Evolutionary conservation across 1,140 invertebrate genomes (phyloP).

Genomic region (Orussus abietinus): DNA sequence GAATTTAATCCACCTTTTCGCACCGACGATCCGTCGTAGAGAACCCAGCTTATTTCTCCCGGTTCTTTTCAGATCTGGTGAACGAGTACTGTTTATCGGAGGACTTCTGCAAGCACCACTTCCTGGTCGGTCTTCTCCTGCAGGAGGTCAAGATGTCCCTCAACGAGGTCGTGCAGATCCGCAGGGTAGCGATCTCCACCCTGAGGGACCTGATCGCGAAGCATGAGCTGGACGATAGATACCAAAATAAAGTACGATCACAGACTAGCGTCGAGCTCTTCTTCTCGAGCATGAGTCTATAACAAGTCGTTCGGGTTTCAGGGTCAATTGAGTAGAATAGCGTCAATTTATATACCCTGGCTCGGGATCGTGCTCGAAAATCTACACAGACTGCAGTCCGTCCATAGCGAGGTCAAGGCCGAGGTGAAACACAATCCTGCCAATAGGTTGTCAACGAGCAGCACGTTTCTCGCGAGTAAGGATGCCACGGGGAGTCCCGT

Average conservation of each 20-base stretch:
- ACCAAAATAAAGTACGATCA: conserved; percentile 63
- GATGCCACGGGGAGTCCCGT: conserved; percentile 26
- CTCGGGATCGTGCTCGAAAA: conserved; percentile 83
- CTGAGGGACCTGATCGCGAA: conserved; percentile 86
- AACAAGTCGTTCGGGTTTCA: too few relatives aligned
- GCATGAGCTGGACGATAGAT: conserved; percentile 90
- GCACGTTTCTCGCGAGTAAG: conserved; percentile 42
- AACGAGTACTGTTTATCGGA: conserved; percentile 65
- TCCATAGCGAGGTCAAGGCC: conserved; percentile 37
- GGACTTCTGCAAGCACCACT: conserved; percentile 86
- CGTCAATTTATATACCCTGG: conserved; percentile 86
- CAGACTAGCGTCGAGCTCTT: too few relatives aligned
- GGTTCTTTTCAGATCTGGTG: conserved; percentile 52
- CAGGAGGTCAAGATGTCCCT: conserved; percentile 75
- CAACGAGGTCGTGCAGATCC: conserved; percentile 75
- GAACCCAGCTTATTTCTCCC: too few relatives aligned
- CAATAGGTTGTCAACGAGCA: conserved; percentile 55
- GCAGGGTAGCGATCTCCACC: conserved; percentile 73
- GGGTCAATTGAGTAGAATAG: conserved; percentile 81
- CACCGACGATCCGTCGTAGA: too few relatives aligned
- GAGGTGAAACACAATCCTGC: conserved; percentile 44
- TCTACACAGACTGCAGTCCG: conserved; percentile 59
- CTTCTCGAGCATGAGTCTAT: too few relatives aligned
- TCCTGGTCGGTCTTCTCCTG: conserved; percentile 77
- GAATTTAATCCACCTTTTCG: too few relatives aligned